phyloP scores from a whole-genome alignment of 2,797 vertebrate species.

The Scomberomorus guttatus region DNA sequence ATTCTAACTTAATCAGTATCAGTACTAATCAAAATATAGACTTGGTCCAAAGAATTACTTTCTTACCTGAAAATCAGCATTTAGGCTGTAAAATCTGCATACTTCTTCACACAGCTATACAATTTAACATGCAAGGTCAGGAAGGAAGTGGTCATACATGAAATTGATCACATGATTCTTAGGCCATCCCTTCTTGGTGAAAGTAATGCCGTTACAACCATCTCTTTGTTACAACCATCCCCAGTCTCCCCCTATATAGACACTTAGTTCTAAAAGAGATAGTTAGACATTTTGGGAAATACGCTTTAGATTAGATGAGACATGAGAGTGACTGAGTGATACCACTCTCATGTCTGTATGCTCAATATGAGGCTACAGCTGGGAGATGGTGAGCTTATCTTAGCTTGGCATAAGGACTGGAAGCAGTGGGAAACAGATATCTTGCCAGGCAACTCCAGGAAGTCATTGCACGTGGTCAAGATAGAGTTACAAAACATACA shows the following conservation, averaged over 20 bases:
- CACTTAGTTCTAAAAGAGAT: not conserved
- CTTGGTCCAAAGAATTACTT: not conserved
- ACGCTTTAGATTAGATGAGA: not conserved
- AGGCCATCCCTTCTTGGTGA: conserved; percentile 6
- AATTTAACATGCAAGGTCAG: not conserved
- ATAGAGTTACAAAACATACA: not conserved
- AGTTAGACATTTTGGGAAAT: not conserved
- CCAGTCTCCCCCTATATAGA: not conserved
- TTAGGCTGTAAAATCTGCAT: not conserved
- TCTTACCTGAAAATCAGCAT: not conserved
- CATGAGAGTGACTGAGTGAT: not conserved
- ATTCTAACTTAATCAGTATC: not conserved
- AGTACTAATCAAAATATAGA: not conserved
- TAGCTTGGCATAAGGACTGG: no score
- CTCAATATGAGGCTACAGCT: no score
- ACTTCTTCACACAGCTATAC: not conserved
- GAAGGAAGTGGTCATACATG: not conserved
- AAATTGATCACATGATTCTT: not conserved
- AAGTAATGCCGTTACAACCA: not conserved
- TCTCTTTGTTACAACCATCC: not conserved
- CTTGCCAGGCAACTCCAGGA: no score
- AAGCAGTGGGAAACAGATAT: no score
- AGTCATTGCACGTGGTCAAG: not conserved
- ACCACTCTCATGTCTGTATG: not conserved
- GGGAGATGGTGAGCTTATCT: no score